These are phyloP conservation scores for Harpegnathos saltator DNA, from an alignment of 1,140 invertebrate genomes.

Conservation along the genomic window DNA sequence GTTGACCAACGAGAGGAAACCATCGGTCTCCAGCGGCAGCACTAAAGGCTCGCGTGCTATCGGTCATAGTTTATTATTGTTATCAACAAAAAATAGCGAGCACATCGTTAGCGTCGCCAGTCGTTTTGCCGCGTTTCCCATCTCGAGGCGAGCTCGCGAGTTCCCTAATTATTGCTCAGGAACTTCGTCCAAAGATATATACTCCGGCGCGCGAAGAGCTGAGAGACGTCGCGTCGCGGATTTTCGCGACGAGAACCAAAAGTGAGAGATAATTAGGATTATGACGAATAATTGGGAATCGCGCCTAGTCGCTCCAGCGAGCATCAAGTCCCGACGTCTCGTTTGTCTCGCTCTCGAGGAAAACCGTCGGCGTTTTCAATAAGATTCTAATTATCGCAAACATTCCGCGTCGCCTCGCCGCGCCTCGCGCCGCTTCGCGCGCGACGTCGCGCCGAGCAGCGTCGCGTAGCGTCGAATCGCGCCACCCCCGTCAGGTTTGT, in stretches of 20 bases:
- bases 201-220: constrained; percentile 35
- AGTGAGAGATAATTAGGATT: constrained; percentile 74
- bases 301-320: constrained; percentile 52
- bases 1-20: constrained; percentile 34
- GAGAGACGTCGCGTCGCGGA: constrained; percentile 39
- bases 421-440: constrained; percentile 10
- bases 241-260: constrained; percentile 65
- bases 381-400: constrained; percentile 65
- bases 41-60: constrained; percentile 34
- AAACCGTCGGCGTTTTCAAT: constrained; percentile 46
- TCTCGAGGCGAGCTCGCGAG: constrained; percentile 36
- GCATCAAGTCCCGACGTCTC: constrained; percentile 7
- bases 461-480: constrained; percentile 19
- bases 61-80: constrained; percentile 76
- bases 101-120: constrained; percentile 13
- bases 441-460: not conserved
- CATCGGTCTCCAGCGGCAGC: constrained; percentile 46
- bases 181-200: constrained; percentile 55
- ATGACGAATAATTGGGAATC: constrained; percentile 66
- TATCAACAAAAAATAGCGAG: constrained; percentile 68
- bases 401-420: constrained; percentile 20
- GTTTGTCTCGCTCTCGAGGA: constrained; percentile 30
- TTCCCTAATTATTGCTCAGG: constrained; percentile 64
- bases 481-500: constrained; percentile 52
- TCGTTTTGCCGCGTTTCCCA: not conserved